Conservation (phyloP, 2,888 invertebrate species). For the Gymnocheta viridis region DNA sequence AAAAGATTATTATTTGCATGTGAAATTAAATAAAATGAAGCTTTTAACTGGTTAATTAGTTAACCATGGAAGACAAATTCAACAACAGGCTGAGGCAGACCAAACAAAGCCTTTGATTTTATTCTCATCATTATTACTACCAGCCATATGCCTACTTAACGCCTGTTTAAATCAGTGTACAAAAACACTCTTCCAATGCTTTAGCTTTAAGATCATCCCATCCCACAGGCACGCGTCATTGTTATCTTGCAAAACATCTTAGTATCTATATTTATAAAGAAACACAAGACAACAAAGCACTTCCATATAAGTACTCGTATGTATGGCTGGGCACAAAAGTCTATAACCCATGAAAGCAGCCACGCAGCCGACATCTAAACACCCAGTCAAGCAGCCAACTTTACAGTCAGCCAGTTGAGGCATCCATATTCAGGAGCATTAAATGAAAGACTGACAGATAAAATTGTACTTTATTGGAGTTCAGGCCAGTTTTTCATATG, state of each 20-base stretch:
- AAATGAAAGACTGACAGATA: conserved; percentile 32
- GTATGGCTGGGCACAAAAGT: conserved; percentile 38
- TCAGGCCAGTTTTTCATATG: conserved; percentile 43
- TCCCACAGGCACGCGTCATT: conserved; percentile 66
- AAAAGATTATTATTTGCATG: conserved; percentile 56
- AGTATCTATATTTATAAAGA: conserved; percentile 52
- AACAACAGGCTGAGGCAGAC: neutral
- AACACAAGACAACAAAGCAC: conserved; percentile 42
- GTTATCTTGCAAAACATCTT: conserved; percentile 63
- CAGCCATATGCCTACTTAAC: conserved; percentile 62
- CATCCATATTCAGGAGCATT: conserved; percentile 42
- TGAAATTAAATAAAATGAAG: conserved; percentile 32
- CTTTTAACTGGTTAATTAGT: conserved; percentile 22
- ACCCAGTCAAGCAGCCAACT: neutral
- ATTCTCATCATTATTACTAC: conserved; percentile 8
- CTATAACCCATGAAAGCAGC: conserved; percentile 25
- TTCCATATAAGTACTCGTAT: conserved; percentile 58
- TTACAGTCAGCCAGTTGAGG: neutral
- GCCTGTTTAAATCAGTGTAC: conserved; percentile 44
- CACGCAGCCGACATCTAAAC: neutral
- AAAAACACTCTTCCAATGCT: conserved; percentile 8
- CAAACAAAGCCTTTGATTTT: conserved; percentile 21
- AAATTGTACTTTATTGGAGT: conserved; percentile 30
- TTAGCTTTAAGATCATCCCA: conserved; percentile 52
- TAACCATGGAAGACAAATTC: conserved; percentile 11